phyloP scores from a whole-genome alignment of 2,113 vertebrate species.

The Pollachius pollachius region DNA sequence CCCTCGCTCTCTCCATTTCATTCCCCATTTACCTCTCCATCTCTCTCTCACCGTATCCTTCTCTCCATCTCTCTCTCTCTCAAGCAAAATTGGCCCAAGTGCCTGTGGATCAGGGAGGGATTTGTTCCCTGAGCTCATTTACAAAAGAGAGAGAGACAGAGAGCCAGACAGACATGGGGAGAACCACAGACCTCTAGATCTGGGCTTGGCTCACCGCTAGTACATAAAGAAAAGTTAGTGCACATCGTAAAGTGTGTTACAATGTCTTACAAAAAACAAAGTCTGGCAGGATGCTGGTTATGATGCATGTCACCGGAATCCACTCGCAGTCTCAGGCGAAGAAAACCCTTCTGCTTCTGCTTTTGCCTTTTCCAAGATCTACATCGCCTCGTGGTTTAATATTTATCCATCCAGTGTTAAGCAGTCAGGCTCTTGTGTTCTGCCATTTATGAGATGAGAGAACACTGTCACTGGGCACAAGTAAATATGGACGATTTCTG shows the following conservation, averaged over 20 bases:
- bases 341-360: too few species aligned
- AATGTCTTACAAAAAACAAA: constrained; percentile 35
- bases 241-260: constrained; percentile 35
- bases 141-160: constrained; percentile 11
- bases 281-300: constrained; percentile 25
- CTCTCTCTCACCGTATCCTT: too few species aligned
- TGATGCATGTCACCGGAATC: constrained; percentile 37
- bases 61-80: not conserved
- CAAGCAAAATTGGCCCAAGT: constrained; percentile 32
- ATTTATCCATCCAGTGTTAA: too few species aligned
- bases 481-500: too few species aligned
- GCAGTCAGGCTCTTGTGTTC: too few species aligned
- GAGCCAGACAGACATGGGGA: constrained; percentile 8
- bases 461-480: too few species aligned
- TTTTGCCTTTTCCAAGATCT: too few species aligned
- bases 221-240: constrained; percentile 48
- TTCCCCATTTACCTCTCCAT: too few species aligned
- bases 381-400: too few species aligned
- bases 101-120: constrained; percentile 26
- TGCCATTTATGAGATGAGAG: too few species aligned
- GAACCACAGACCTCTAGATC: constrained; percentile 39
- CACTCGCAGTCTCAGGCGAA: constrained; percentile 9
- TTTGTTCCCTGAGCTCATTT: constrained; percentile 58
- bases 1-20: not conserved
- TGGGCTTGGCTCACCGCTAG: constrained; percentile 40